A percentile compares a stretch with the other conserved stretches of the same genome.
Conservation (phyloP, 2,113 vertebrate genomes). For the Psilopogon haemacephalus region DNA sequence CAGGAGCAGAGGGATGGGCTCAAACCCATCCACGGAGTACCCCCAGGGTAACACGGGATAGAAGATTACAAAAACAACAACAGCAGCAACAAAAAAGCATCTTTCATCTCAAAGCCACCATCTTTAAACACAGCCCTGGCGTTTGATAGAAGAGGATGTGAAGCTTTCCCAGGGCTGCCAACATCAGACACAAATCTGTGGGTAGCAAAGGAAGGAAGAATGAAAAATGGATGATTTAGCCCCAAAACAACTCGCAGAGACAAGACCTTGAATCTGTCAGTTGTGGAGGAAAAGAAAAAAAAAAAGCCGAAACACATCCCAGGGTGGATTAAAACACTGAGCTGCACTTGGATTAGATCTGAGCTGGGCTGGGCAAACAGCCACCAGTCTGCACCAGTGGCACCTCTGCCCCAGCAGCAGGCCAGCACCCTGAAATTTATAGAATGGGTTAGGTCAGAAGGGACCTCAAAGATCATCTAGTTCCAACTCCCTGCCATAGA, state of each 20-base stretch:
- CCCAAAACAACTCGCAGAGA: neutral
- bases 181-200: neutral
- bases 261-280: neutral
- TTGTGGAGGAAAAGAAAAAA: neutral
- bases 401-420: fast-evolving
- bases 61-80: too few species aligned
- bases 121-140: neutral
- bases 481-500: too few species aligned
- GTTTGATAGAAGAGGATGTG: neutral
- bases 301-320: neutral
- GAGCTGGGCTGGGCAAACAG: neutral
- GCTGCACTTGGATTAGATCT: neutral
- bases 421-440: neutral
- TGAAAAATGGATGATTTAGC: neutral
- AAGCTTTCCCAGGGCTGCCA: neutral
- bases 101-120: neutral
- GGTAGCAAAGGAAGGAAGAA: neutral
- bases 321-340: neutral
- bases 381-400: neutral
- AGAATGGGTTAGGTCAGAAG: too few species aligned
- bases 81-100: neutral
- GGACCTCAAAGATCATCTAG: too few species aligned
- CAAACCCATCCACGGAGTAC: neutral
- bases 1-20: neutral
- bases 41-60: neutral